phyloP scores from a whole-genome alignment of 2,113 vertebrate genomes.

The Dendropsophus ebraccatus region DNA sequence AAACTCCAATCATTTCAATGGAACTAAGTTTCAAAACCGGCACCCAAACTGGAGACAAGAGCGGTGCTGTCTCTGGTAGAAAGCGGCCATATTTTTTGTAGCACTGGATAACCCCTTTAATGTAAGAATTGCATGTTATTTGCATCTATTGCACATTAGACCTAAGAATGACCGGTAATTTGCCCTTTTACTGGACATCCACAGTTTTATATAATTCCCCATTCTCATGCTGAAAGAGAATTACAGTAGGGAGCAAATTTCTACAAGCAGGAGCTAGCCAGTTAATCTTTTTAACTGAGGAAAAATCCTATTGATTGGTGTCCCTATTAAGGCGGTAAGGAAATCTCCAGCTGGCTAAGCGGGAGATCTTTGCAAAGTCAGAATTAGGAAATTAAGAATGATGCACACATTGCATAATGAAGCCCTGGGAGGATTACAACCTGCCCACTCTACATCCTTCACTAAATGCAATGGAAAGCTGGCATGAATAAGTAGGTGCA shows the following conservation, averaged over 20 bases:
- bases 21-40: too few species aligned
- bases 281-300: constrained; percentile 26
- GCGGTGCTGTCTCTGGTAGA: too few species aligned
- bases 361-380: constrained; percentile 55
- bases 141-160: too few species aligned
- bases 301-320: constrained; percentile 55
- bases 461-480: neutral
- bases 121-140: too few species aligned
- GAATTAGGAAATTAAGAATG: constrained; percentile 56
- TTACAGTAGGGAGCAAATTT: constrained; percentile 11
- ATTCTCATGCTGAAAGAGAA: neutral
- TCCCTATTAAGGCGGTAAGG: constrained; percentile 44
- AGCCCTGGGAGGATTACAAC: constrained; percentile 45
- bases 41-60: too few species aligned
- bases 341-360: constrained; percentile 57
- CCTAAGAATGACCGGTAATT: too few species aligned
- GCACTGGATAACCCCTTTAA: too few species aligned
- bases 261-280: neutral
- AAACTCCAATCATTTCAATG: too few species aligned
- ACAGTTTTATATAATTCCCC: neutral
- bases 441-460: constrained; percentile 47
- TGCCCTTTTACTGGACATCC: neutral
- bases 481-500: neutral
- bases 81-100: too few species aligned
- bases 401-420: constrained; percentile 52